Conservation (phyloP, 2,113 vertebrate genomes). For the Actenoides hombroni region DNA sequence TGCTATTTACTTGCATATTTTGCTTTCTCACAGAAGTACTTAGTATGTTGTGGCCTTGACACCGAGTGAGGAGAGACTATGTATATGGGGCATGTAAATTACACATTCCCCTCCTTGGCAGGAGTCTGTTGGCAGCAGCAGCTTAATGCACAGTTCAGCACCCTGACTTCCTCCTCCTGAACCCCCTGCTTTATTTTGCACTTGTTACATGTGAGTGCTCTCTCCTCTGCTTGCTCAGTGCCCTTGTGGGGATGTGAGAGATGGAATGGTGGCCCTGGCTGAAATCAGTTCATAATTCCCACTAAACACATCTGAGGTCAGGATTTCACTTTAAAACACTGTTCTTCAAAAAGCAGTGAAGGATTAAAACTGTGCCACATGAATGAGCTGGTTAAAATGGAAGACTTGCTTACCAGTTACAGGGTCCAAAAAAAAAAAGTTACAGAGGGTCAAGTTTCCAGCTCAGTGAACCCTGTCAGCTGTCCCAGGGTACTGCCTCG, state of each 20-base stretch:
- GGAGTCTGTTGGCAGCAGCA: neutral
- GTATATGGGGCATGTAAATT: neutral
- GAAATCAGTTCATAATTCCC: neutral
- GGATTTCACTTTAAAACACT: neutral
- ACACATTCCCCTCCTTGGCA: neutral
- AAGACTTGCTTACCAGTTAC: conserved; percentile 60
- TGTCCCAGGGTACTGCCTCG: neutral
- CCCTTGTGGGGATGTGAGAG: neutral
- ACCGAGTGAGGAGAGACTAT: neutral
- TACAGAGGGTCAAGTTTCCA: conserved; percentile 56
- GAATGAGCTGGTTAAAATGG: conserved; percentile 60
- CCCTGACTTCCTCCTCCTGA: neutral
- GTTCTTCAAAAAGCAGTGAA: neutral
- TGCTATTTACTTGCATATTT: neutral
- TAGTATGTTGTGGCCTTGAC: neutral
- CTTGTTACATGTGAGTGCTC: fast-evolving
- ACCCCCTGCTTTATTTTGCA: neutral
- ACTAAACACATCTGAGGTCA: fast-evolving
- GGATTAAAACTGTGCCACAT: conserved; percentile 47
- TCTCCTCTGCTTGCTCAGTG: fast-evolving
- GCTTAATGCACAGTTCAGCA: neutral
- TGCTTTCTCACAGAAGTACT: neutral
- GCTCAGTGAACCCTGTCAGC: conserved; percentile 46
- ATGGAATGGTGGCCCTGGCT: neutral
- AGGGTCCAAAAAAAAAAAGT: conserved; percentile 38